These are phyloP conservation scores for Asobara japonica DNA, from an alignment of 1,140 invertebrate genomes.

Conservation along the genomic window DNA sequence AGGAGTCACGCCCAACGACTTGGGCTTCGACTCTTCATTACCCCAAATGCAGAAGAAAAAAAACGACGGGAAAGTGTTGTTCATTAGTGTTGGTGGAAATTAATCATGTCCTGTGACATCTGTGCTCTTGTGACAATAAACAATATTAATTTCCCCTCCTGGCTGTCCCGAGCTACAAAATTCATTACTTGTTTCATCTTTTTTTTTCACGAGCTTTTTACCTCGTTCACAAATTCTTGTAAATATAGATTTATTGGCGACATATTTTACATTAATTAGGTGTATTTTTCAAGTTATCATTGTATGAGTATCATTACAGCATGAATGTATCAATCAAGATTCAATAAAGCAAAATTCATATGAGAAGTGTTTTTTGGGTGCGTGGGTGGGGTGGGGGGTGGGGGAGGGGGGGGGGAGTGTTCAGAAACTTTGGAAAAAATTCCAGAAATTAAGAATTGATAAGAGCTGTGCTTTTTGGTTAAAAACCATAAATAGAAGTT, in stretches of 20 bases:
- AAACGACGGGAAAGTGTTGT: background rate
- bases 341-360: slow-evolving; percentile 30
- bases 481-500: no score
- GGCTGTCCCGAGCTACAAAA: slow-evolving; percentile 46
- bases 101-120: slow-evolving; percentile 21
- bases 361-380: no score
- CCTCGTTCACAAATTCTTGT: slow-evolving; percentile 23
- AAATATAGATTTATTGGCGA: slow-evolving; percentile 34
- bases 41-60: background rate
- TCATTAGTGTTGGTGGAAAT: slow-evolving; percentile 33
- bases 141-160: slow-evolving; percentile 66
- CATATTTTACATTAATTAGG: background rate
- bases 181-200: slow-evolving; percentile 14
- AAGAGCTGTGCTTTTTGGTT: no score
- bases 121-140: slow-evolving; percentile 21
- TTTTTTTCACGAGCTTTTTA: slow-evolving; percentile 10
- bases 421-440: no score
- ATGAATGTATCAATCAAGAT: background rate
- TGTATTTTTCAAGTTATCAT: slow-evolving; percentile 6
- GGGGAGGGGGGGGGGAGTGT: no score
- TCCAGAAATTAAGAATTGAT: no score
- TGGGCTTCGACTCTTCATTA: slow-evolving; percentile 7
- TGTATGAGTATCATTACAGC: background rate
- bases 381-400: no score
- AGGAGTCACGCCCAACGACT: slow-evolving; percentile 23